phyloP scores from a whole-genome alignment of 2,797 vertebrate genomes.

The Pempheris klunzingeri region DNA sequence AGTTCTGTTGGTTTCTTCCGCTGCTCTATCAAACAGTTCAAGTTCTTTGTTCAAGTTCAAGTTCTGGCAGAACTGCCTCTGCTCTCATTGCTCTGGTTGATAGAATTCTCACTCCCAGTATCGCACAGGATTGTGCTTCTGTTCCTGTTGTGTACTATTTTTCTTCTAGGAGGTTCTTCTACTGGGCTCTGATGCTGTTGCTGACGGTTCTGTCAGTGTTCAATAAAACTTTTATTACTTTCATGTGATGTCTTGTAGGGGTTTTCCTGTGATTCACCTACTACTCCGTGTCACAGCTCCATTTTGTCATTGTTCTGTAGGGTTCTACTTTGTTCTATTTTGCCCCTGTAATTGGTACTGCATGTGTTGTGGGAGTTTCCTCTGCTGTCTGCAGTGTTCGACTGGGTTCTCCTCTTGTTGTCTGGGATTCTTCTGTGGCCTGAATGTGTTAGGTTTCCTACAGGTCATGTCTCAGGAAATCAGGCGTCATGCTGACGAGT shows the following conservation, averaged over 20 bases:
- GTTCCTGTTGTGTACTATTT: not conserved
- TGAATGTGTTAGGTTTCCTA: slow-evolving; percentile 9
- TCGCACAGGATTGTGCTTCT: not conserved
- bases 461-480: slow-evolving; percentile 23
- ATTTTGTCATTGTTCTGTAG: not conserved
- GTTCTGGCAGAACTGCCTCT: too few relatives aligned
- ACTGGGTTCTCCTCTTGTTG: not conserved
- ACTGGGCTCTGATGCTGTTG: not conserved
- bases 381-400: not conserved
- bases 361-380: not conserved
- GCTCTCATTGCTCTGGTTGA: too few relatives aligned
- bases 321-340: not conserved
- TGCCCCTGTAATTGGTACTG: not conserved
- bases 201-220: not conserved
- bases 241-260: not conserved
- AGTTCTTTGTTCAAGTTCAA: too few relatives aligned
- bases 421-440: not conserved
- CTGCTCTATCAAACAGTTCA: too few relatives aligned
- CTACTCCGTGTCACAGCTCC: not conserved
- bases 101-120: too few relatives aligned
- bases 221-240: not conserved
- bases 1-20: not conserved
- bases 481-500: slow-evolving; percentile 24
- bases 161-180: not conserved
- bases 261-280: not conserved